Conservation (phyloP, 1,140 invertebrate species). For the Pseudoatta argentina region DNA sequence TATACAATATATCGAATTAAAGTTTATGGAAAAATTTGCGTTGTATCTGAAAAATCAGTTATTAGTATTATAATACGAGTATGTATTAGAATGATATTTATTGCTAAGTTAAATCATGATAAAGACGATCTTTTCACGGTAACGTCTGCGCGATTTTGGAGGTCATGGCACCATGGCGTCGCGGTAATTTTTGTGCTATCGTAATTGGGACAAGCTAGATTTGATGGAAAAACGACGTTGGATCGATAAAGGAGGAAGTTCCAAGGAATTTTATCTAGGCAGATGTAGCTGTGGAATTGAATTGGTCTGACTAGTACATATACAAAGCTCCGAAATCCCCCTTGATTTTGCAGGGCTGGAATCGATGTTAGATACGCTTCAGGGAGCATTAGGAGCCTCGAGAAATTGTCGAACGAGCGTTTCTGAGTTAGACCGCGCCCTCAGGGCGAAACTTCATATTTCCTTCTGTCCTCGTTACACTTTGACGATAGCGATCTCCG, state of each 20-base stretch:
- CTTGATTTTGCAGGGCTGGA: constrained; percentile 63
- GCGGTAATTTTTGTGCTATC: constrained; percentile 14
- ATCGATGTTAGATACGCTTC: constrained; percentile 73
- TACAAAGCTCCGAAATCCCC: constrained; percentile 64
- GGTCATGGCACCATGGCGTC: constrained; percentile 14
- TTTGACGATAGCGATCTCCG: constrained; percentile 69
- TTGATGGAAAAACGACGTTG: neutral
- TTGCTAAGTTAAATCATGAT: constrained; percentile 13
- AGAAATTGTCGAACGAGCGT: constrained; percentile 68
- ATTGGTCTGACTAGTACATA: constrained; percentile 13
- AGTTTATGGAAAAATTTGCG: neutral
- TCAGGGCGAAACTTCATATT: constrained; percentile 44
- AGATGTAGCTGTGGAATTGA: constrained; percentile 54
- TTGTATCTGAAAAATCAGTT: neutral
- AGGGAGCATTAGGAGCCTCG: constrained; percentile 67
- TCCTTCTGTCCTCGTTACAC: constrained; percentile 67
- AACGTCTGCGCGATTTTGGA: constrained; percentile 20
- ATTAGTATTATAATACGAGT: neutral
- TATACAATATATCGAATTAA: neutral
- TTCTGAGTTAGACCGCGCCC: constrained; percentile 65
- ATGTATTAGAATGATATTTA: neutral
- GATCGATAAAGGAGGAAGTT: neutral
- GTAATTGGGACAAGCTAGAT: constrained; percentile 24
- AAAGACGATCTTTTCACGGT: neutral
- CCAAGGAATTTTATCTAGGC: constrained; percentile 61